These are phyloP conservation scores for Lepisosteus osseus DNA, from an alignment of 2,113 vertebrate genomes.

Conservation along the genomic window DNA sequence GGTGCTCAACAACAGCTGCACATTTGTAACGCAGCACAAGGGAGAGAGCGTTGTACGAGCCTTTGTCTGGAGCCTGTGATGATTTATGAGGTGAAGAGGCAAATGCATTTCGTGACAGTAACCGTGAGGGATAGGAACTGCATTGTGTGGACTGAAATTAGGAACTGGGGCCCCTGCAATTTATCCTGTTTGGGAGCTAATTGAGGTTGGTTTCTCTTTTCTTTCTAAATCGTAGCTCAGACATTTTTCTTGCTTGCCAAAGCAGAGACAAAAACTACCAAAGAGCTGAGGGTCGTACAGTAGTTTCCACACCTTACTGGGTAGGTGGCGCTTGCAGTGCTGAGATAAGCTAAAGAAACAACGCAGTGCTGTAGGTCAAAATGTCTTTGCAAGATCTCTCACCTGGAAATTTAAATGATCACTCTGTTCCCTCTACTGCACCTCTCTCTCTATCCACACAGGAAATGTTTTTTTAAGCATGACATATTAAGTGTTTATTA, in stretches of 20 bases:
- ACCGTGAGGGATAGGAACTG: background rate
- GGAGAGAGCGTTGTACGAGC: background rate
- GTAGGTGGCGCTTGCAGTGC: no score
- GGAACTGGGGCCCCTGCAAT: background rate
- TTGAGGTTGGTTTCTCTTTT: background rate
- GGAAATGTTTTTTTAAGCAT: no score
- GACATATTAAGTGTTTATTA: no score
- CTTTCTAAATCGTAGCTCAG: background rate
- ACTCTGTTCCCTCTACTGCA: no score
- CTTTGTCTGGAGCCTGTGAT: background rate
- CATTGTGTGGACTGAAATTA: no score
- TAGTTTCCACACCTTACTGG: no score
- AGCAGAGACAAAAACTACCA: background rate
- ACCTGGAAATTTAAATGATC: no score
- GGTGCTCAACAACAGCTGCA: no score
- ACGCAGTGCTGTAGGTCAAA: no score
- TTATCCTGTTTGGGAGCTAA: background rate
- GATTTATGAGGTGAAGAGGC: background rate
- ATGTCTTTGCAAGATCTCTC: no score
- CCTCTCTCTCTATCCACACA: no score
- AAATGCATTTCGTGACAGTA: background rate
- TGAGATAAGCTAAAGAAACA: no score
- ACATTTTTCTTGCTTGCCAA: conserved; percentile 1
- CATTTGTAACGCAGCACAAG: background rate
- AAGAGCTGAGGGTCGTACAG: background rate